Base-by-base conservation (phyloP, 2,797 vertebrate species). In the Morus bassanus region DNA sequence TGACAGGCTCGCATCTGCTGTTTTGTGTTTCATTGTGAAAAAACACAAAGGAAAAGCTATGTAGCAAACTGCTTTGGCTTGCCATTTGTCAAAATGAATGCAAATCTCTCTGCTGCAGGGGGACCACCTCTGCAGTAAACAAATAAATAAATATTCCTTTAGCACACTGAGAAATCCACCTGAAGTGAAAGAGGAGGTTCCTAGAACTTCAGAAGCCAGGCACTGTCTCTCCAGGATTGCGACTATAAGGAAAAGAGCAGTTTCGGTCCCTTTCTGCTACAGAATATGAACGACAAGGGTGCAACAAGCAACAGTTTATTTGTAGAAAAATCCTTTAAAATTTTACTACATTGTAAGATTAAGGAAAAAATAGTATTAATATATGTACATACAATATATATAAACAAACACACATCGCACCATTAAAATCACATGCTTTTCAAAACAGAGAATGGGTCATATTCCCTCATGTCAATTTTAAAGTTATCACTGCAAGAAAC, bases 341-440 rank as follows among this genome's bases (percentile, higher is more conserved):
- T 97, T 97, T 97, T 97, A 97, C 94, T 97, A 98, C 98, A 98
- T 98, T 97, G 98, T 97, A 98, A 99, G 98, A 98, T 98, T 98
- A 98, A 98, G 97, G 96, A 98, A 99, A 98, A 98, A 98, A 98
- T 97, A 98, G 97, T 98, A 97, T 97, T 97, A 96, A 98, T 98
- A 96, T 98, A 98, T 98, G 77, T 97, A 98, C 98, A 98, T 97
- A 98, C 91, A 95, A 96, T 97, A 98, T 98, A 98, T 98, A 99
- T 98, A 98, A 94, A 98, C 93, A 97, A 92, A 98, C 97, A 97
- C 96, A 97, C 96, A 95, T 96, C 93, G 96, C 97, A 97, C 97
- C 84, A 97, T 97, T 95, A 96, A 97, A 94, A 95, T 98, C 90
- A 98, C 98, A 98, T 98, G 98, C 98, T 98, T 98, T 98, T 96